A percentile compares a stretch with the other conserved stretches of the same genome.
These are phyloP conservation scores for Harpegnathos saltator DNA, from an alignment of 1,140 invertebrate genomes.

Conservation along the genomic window DNA sequence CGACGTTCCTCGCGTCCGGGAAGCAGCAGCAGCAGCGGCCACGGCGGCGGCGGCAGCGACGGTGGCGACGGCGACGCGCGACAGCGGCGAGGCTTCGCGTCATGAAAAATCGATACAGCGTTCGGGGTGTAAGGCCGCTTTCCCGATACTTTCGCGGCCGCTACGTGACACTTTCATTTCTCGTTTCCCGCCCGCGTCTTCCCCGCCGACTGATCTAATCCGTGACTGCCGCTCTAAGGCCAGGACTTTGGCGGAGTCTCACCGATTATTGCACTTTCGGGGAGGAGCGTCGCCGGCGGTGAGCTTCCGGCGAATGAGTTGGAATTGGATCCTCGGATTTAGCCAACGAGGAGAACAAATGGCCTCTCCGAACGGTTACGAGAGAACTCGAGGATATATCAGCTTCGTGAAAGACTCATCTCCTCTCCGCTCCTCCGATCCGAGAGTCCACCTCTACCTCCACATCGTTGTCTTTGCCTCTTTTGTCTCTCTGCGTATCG, in stretches of 20 bases:
- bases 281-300: slow-evolving; percentile 28
- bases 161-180: slow-evolving; percentile 69
- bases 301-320: slow-evolving; percentile 25
- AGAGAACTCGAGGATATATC: slow-evolving; percentile 64
- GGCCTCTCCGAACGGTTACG: slow-evolving; percentile 39
- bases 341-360: slow-evolving; percentile 68
- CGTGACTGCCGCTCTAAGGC: slow-evolving; percentile 1
- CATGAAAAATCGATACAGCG: slow-evolving; percentile 42
- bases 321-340: slow-evolving; percentile 70
- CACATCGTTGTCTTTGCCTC: neutral
- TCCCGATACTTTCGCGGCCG: slow-evolving; percentile 63
- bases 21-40: too few species aligned
- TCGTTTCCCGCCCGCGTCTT: slow-evolving; percentile 9
- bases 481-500: slow-evolving; percentile 34
- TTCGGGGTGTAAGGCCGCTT: slow-evolving; percentile 35
- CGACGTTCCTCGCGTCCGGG: too few species aligned
- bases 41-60: too few species aligned
- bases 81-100: neutral
- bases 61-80: too few species aligned
- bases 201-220: slow-evolving; percentile 48
- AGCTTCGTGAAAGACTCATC: slow-evolving; percentile 33
- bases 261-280: slow-evolving; percentile 51
- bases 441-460: too few species aligned
- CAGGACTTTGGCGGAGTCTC: slow-evolving; percentile 1
- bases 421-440: neutral